These are phyloP conservation scores for Propithecus deckenii DNA, from an alignment of 2,797 vertebrate genomes.

Conservation along the genomic window DNA sequence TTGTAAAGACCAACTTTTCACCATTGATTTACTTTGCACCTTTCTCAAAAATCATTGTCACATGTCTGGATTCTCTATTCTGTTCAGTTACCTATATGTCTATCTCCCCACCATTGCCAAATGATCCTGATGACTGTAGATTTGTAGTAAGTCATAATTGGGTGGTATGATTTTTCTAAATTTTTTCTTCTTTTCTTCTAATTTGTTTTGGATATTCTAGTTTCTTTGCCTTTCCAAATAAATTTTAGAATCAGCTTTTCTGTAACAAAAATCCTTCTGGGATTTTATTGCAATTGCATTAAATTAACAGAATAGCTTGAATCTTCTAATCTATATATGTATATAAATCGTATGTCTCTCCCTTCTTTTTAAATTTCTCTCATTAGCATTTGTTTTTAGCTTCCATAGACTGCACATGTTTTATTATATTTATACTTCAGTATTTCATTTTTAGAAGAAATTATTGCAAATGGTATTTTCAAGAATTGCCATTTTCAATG, in stretches of 20 bases:
- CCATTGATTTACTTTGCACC: background rate
- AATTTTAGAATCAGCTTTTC: background rate
- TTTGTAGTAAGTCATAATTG: background rate
- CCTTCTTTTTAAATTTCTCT: background rate
- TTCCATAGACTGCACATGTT: background rate
- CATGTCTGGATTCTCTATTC: background rate
- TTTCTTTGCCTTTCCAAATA: background rate
- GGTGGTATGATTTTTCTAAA: background rate
- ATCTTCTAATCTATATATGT: background rate
- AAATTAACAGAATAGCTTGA: background rate
- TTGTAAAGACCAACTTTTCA: background rate
- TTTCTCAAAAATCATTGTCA: background rate
- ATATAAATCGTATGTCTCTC: background rate
- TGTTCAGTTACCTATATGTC: background rate
- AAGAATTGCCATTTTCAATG: background rate
- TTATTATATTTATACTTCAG: background rate
- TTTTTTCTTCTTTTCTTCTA: background rate
- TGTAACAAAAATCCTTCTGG: background rate
- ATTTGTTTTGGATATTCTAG: background rate
- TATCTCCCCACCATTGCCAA: background rate
- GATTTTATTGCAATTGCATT: background rate
- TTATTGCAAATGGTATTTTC: background rate
- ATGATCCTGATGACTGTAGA: background rate
- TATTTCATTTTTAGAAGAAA: background rate
- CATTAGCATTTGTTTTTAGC: background rate